Evolutionary conservation across 1,140 invertebrate species (phyloP).

Genomic region (Neelides sp.): DNA sequence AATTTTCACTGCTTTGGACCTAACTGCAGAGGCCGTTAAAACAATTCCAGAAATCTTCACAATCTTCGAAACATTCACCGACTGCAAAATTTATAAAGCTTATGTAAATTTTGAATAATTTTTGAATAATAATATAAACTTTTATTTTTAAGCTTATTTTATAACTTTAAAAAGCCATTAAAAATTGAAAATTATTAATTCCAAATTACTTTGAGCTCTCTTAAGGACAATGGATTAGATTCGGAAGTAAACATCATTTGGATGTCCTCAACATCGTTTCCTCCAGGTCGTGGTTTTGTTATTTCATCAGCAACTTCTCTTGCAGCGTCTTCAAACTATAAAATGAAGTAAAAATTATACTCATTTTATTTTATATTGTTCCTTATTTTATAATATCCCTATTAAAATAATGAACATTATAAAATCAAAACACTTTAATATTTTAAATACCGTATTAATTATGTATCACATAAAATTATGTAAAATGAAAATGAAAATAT

Average conservation of each 20-base stretch:
- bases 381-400: too few relatives aligned
- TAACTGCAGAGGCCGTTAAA: slow-evolving; percentile 82
- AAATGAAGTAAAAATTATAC: slow-evolving; percentile 19
- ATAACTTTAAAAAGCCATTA: not conserved
- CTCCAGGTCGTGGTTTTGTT: slow-evolving; percentile 75
- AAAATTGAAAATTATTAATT: not conserved
- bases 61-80: slow-evolving; percentile 78
- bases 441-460: too few relatives aligned
- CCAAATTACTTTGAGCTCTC: slow-evolving; percentile 66
- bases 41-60: slow-evolving; percentile 95
- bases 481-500: too few relatives aligned
- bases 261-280: slow-evolving; percentile 81
- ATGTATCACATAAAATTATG: too few relatives aligned
- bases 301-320: slow-evolving; percentile 96
- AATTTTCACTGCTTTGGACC: slow-evolving; percentile 88
- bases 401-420: too few relatives aligned
- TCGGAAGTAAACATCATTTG: slow-evolving; percentile 82
- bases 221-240: slow-evolving; percentile 63
- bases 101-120: not conserved
- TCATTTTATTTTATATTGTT: too few relatives aligned
- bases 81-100: slow-evolving; percentile 47
- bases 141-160: too few relatives aligned
- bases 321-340: slow-evolving; percentile 85
- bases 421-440: too few relatives aligned
- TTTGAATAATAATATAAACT: slow-evolving; percentile 4